Conservation (phyloP, 1,140 invertebrate species). For the Temnothorax curvispinosus region DNA sequence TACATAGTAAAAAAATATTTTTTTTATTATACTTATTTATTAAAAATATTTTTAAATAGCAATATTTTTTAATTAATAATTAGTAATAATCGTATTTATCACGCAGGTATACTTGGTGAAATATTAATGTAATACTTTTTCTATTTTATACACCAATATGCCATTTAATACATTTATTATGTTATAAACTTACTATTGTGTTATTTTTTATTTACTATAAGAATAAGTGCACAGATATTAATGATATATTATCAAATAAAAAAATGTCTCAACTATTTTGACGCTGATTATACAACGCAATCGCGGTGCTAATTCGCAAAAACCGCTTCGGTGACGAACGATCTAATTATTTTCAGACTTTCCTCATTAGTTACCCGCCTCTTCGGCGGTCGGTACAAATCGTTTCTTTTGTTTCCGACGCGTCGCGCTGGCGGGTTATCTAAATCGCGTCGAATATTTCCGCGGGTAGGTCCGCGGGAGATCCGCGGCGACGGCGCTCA, state of each 20-base stretch:
- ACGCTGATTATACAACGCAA: neutral
- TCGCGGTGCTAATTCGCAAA: constrained; percentile 16
- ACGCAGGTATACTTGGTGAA: neutral
- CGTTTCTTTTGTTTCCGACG: constrained; percentile 65
- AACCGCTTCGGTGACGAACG: constrained; percentile 68
- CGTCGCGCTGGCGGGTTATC: constrained; percentile 65
- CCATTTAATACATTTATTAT: neutral
- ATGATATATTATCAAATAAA: neutral
- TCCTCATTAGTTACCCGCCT: constrained; percentile 59
- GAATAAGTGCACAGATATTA: neutral
- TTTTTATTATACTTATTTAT: neutral
- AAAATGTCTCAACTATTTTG: neutral
- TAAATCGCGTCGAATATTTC: constrained; percentile 77
- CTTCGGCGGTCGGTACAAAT: constrained; percentile 43
- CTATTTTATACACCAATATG: neutral
- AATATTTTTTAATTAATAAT: neutral
- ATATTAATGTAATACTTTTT: neutral
- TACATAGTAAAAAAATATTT: constrained; percentile 3
- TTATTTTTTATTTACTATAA: neutral
- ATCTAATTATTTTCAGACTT: constrained; percentile 77
- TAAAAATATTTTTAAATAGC: neutral
- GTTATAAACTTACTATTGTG: neutral
- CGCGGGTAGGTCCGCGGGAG: constrained; percentile 43
- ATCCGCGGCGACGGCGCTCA: constrained; percentile 30
- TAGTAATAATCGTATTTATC: neutral